A percentile compares a stretch with the other conserved stretches of the same genome.
These are phyloP conservation scores for Carollia perspicillata DNA, from an alignment of 2,113 vertebrate species.

Conservation along the genomic window DNA sequence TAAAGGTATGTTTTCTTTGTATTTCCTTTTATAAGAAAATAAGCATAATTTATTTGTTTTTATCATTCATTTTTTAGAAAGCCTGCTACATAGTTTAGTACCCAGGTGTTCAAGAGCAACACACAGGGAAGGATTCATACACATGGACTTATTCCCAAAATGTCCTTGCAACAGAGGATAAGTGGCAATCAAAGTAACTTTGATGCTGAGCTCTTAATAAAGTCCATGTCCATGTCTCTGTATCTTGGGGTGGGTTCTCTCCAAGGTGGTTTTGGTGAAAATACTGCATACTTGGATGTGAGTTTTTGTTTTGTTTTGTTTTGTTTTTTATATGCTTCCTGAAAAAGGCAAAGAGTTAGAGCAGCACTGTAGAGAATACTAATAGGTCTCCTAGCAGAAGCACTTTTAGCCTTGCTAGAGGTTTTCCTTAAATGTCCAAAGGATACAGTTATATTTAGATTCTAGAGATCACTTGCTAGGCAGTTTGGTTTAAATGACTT, in stretches of 20 bases:
- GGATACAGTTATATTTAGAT: not conserved
- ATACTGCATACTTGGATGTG: not conserved
- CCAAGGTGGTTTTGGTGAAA: not conserved
- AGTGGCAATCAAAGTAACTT: not conserved
- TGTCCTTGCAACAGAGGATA: not conserved
- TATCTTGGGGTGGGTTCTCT: not conserved
- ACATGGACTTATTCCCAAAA: not conserved
- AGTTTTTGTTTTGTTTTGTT: not conserved
- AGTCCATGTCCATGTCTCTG: not conserved
- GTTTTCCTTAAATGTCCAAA: not conserved
- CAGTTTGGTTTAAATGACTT: not conserved
- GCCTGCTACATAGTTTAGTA: not conserved
- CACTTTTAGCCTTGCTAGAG: not conserved
- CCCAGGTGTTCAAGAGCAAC: not conserved
- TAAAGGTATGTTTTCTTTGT: not conserved
- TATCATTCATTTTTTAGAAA: not conserved
- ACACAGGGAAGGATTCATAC: not conserved
- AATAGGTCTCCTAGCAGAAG: not conserved
- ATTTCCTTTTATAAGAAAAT: not conserved
- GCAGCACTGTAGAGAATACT: conserved; percentile 5
- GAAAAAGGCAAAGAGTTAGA: conserved; percentile 4
- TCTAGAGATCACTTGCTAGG: not conserved
- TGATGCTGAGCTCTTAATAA: not conserved
- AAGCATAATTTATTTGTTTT: not conserved
- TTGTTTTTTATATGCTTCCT: conserved; percentile 4